Percentiles rank a stretch among this genome's conserved stretches.
Conservation (phyloP, 2,113 vertebrate genomes). For the Calonectris borealis region DNA sequence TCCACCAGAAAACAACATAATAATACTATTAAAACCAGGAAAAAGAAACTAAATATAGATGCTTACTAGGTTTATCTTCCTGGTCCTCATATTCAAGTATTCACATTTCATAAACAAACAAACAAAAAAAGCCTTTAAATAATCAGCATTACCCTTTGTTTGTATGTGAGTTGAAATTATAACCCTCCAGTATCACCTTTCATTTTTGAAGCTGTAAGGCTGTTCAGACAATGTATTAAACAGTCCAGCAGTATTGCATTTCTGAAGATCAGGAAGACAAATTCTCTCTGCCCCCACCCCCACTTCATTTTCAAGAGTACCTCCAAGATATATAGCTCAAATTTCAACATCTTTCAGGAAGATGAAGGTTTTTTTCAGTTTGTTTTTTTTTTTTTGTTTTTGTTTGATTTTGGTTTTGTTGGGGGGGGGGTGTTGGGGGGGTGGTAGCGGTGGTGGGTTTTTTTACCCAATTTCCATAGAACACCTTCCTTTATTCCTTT, state of each 20-base stretch:
- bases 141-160: not conserved
- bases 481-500: rapidly evolving
- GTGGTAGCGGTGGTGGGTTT: rapidly evolving
- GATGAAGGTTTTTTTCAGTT: not conserved
- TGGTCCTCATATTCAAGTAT: not conserved
- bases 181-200: not conserved
- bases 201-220: not conserved
- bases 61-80: not conserved
- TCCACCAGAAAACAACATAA: not conserved
- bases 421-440: not conserved
- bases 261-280: not conserved
- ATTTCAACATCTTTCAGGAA: not conserved
- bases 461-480: not conserved
- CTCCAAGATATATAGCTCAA: not conserved
- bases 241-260: not conserved
- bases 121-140: not conserved
- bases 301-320: not conserved
- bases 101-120: not conserved
- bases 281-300: not conserved
- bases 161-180: not conserved
- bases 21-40: not conserved
- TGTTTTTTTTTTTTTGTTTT: not conserved
- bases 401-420: not conserved
- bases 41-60: not conserved
- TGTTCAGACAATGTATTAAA: not conserved